Conservation (phyloP, 2,888 invertebrate species). For the Cacoxenus indagator region DNA sequence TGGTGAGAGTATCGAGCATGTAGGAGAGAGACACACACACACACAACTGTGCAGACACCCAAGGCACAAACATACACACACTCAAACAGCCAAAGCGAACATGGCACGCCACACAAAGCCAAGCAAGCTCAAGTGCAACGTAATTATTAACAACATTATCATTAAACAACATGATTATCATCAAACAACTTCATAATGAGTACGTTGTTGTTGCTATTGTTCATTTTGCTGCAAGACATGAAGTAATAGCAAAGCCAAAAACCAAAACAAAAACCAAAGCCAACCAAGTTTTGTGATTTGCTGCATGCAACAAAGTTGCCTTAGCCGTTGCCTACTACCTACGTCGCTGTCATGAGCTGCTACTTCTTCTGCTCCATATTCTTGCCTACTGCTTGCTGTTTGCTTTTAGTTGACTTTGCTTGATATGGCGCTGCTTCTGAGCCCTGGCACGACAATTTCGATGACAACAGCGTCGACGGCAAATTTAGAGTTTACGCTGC, state of each 20-base stretch:
- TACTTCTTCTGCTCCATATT: too few species aligned
- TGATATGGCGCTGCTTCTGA: too few species aligned
- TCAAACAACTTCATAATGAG: too few species aligned
- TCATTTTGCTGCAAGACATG: too few species aligned
- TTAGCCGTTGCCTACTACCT: too few species aligned
- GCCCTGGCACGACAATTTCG: too few species aligned
- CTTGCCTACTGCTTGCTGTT: too few species aligned
- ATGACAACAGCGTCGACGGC: too few species aligned
- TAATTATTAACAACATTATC: conserved; percentile 31
- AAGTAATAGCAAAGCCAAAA: background rate
- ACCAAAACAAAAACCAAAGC: background rate
- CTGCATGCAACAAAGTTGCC: background rate
- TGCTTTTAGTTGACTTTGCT: too few species aligned
- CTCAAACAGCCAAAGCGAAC: background rate
- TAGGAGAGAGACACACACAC: background rate
- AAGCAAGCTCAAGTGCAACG: conserved; percentile 44
- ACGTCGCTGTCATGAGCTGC: too few species aligned
- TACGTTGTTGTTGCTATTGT: too few species aligned
- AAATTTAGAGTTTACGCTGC: background rate
- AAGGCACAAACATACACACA: background rate
- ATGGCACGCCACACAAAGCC: conserved; percentile 28
- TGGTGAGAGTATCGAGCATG: too few species aligned
- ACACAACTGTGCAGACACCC: conserved; percentile 14
- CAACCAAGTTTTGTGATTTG: conserved; percentile 6
- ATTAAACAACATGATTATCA: conserved; percentile 19